phyloP scores from a whole-genome alignment of 1,140 invertebrate species.

The Drosophila pachea region DNA sequence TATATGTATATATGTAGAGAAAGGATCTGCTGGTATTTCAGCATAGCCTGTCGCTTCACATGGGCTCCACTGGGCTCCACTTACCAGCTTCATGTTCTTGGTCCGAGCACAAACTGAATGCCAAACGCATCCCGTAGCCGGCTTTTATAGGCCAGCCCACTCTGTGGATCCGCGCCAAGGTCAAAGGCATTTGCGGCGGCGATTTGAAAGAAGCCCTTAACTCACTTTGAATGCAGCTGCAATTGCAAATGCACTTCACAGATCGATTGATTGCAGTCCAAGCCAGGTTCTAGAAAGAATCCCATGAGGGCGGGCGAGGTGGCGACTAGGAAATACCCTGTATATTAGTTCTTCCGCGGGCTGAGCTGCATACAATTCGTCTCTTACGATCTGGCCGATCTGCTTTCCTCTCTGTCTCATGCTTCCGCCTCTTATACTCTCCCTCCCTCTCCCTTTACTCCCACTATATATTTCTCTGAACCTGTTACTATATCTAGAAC shows the following conservation, averaged over 20 bases:
- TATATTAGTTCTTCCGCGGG: too few species aligned
- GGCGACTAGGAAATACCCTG: background rate
- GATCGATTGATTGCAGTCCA: slow-evolving; percentile 18
- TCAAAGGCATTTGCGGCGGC: slow-evolving; percentile 58
- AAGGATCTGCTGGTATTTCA: background rate
- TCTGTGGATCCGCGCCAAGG: slow-evolving; percentile 40
- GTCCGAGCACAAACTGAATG: slow-evolving; percentile 48
- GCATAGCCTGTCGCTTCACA: too few species aligned
- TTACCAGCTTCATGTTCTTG: slow-evolving; percentile 62
- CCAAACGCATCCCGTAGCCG: background rate
- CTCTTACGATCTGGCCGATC: too few species aligned
- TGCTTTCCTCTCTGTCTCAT: too few species aligned
- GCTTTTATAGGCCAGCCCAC: slow-evolving; percentile 54
- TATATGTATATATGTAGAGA: background rate
- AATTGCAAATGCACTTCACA: slow-evolving; percentile 44
- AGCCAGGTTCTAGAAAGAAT: slow-evolving; percentile 18
- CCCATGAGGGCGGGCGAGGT: background rate
- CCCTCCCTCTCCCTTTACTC: too few species aligned
- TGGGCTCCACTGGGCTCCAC: slow-evolving; percentile 2
- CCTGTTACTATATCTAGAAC: too few species aligned
- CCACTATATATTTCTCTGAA: too few species aligned
- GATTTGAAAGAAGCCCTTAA: slow-evolving; percentile 63
- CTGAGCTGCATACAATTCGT: too few species aligned
- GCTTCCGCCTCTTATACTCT: too few species aligned
- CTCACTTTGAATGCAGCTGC: slow-evolving; percentile 57